Base-by-base conservation (phyloP, 2,888 invertebrate genomes). In the Pristionchus arcanus region DNA sequence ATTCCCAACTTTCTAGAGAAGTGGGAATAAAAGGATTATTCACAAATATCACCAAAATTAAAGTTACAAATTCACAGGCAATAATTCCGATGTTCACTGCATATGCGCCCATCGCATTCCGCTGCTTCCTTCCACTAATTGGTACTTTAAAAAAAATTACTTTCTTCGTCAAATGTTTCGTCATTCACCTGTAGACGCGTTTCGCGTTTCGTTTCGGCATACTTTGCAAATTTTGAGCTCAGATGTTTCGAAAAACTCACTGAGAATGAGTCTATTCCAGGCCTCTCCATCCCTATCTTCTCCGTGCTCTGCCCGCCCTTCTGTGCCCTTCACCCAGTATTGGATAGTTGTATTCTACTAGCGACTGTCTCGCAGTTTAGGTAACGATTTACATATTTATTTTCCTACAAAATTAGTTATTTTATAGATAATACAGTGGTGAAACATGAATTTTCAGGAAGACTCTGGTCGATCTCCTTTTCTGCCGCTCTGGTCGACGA, bases 251-350 rank as follows among this genome's bases (percentile, higher is more conserved):
- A n/a, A n/a, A n/a, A n/a, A n/a, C n/a, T n/a, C n/a, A n/a, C n/a
- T n/a, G n/a, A n/a, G n/a, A n/a, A n/a, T n/a, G n/a, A n/a, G n/a
- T n/a, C n/a, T n/a, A n/a, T n/a, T n/a, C n/a, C 42, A 81, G 81
- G 81, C 9, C 49, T 81, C 11, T 49, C 25, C 81, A 34, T 59
- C 13, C 83, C 83, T 31, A 16, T 87, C 42, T 87, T 87, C 68
- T 87, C 87, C 68, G 42, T 87, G 13, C n/a, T 87, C n/a, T 87
- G 87, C 49, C 87, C 87, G 13, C 87, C 87, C 15, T 87, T 87
- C 68, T 87, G 87, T 19, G 87, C 87, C 13, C n/a, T 87, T 2
- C 87, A 87, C 25, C 87, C 87, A 1, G 49, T 87, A 19, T n/a
- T 87, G 21, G 87, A 87, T 28, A 53, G 87, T 28, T 68, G 42